phyloP scores from a whole-genome alignment of 37 sponge, comb jelly and placozoan species.

The Haliclona indistincta region DNA sequence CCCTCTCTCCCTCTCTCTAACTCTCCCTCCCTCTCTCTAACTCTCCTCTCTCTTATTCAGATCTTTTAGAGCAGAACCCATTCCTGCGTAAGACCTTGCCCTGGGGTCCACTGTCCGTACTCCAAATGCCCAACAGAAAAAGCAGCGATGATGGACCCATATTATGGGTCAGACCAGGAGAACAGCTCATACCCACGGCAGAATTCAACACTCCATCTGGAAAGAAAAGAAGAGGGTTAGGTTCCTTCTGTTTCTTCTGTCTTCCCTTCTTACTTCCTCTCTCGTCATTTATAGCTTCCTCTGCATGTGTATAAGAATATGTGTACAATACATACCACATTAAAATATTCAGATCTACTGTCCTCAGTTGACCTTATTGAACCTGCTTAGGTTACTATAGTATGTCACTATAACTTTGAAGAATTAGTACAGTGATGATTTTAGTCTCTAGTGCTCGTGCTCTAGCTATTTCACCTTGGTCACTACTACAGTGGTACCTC shows the following conservation, averaged over 20 bases:
- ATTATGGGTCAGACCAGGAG: constrained; percentile 95
- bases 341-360: too few relatives aligned
- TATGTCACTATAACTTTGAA: too few relatives aligned
- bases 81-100: constrained; percentile 77
- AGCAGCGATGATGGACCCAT: constrained; percentile 97
- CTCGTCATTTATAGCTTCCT: not conserved
- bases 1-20: not conserved
- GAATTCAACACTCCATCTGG: constrained; percentile 33
- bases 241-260: not conserved
- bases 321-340: too few relatives aligned
- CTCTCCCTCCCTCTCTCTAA: not conserved
- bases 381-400: too few relatives aligned
- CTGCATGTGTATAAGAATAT: too few relatives aligned
- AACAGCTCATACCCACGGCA: constrained; percentile 84
- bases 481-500: too few relatives aligned
- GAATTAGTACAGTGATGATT: too few relatives aligned
- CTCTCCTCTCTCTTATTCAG: constrained; percentile 15
- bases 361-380: too few relatives aligned
- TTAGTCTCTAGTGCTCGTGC: too few relatives aligned
- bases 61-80: constrained; percentile 75
- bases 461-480: too few relatives aligned
- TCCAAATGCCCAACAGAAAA: constrained; percentile 44
- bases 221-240: constrained; percentile 33
- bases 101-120: constrained; percentile 84
- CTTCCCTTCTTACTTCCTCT: not conserved